Base-by-base conservation (phyloP, 2,113 vertebrate genomes). In the Epinephelus moara region DNA sequence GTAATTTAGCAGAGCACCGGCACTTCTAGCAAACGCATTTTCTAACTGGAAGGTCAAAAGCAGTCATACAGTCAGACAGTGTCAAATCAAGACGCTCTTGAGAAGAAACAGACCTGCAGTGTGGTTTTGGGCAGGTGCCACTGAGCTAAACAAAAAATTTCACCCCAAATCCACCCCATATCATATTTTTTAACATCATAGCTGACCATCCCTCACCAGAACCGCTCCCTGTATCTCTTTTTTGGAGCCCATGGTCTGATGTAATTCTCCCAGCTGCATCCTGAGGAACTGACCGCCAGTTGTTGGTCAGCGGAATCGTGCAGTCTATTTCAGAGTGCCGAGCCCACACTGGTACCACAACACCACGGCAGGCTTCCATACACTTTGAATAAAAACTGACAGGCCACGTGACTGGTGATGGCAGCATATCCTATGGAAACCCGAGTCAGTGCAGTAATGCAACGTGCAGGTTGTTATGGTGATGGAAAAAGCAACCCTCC, bases 261-360 rank as follows among this genome's bases (percentile, higher is more conserved):
- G 92, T 90, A 86, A 91, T 85, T 78, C 70, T 81, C 56, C 82
- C 91, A 92, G 90, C 90, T 91, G 91, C 83, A 85, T 89, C 84
- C 91, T 87, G 79, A 88, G 82, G 76, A 56, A 64, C 85, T 86
- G 90, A 89, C 91, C 92, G 57, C 91, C 52, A 23, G 71, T 56
- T 78, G 82, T 89, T 70, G 88, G 86, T 91, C 91, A 92, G 90
- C 76, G 14, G 75, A 75, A 80, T 80, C 23, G 40, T 74, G 49
- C 60, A 86, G 87, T 89, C 84, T 93, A 93, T 94, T 94, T 92
- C 88, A 87, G 86, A 91, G 81, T 3, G 12, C 81, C 50, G 45
- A 81, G 86, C 89, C 93, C 91, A 89, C 76, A 42, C 49, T 75
- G 82, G 90, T 82, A 91, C 92, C 89, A 70, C 91, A 90, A 82